These are phyloP conservation scores for Seriola quinqueradiata DNA, from an alignment of 2,113 vertebrate genomes.

Conservation along the genomic window DNA sequence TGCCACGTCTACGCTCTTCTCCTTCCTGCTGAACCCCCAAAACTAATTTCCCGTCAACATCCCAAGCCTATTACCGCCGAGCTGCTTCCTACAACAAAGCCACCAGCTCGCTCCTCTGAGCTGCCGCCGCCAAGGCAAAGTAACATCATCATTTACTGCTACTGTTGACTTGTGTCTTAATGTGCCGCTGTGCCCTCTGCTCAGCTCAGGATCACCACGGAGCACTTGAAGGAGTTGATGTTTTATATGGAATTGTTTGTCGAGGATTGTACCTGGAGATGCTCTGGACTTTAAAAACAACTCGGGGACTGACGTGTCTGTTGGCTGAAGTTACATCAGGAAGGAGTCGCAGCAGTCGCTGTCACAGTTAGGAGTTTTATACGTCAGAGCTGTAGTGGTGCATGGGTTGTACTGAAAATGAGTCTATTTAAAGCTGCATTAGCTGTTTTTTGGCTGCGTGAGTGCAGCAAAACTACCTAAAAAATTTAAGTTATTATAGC, in stretches of 20 bases:
- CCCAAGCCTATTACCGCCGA: conserved; percentile 67
- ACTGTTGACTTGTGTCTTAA: conserved; percentile 67
- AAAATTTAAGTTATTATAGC: neutral
- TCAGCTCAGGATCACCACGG: conserved; percentile 37
- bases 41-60: conserved; percentile 75
- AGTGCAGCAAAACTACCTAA: neutral
- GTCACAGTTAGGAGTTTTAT: neutral
- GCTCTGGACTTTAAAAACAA: conserved; percentile 16
- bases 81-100: conserved; percentile 57
- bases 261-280: conserved; percentile 14
- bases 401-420: neutral
- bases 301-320: conserved; percentile 11
- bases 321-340: conserved; percentile 3
- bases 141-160: conserved; percentile 68
- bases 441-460: neutral
- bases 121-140: conserved; percentile 50
- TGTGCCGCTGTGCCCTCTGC: conserved; percentile 43
- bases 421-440: neutral
- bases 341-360: conserved; percentile 2
- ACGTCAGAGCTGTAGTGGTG: neutral
- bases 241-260: conserved; percentile 43
- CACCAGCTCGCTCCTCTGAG: conserved; percentile 35
- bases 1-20: conserved; percentile 54
- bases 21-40: conserved; percentile 67
- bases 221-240: conserved; percentile 29